A percentile compares a stretch with the other conserved stretches of the same genome.
phyloP scores from a whole-genome alignment of 1,140 invertebrate genomes.

The Zaprionus ornatus region DNA sequence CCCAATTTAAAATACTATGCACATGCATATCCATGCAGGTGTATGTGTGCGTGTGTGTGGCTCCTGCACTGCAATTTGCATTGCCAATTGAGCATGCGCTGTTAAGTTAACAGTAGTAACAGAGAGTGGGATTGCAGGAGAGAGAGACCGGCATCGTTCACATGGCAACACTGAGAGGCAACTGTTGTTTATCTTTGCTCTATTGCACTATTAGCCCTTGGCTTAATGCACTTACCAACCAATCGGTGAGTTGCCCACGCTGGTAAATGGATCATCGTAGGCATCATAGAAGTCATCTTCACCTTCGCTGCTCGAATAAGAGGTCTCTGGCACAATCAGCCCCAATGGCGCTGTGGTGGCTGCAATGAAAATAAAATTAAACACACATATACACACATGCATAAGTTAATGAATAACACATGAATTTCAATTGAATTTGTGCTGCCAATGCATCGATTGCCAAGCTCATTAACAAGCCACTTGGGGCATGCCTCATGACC shows the following conservation, averaged over 20 bases:
- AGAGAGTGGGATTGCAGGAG: not conserved
- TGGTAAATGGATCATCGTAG: slow-evolving; percentile 89
- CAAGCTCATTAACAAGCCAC: slow-evolving; percentile 25
- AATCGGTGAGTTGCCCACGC: slow-evolving; percentile 84
- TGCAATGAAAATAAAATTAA: slow-evolving; percentile 33
- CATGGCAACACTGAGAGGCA: slow-evolving; percentile 30
- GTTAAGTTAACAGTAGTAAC: not conserved
- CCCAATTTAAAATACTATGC: slow-evolving; percentile 37
- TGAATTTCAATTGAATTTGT: slow-evolving; percentile 13
- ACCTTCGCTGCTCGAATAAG: slow-evolving; percentile 98
- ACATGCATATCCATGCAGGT: not conserved
- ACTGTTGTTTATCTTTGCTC: slow-evolving; percentile 28
- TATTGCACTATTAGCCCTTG: not conserved
- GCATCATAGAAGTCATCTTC: slow-evolving; percentile 99
- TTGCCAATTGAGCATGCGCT: slow-evolving; percentile 31
- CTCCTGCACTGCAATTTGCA: slow-evolving; percentile 32
- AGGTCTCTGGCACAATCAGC: slow-evolving; percentile 90
- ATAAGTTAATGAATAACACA: slow-evolving; percentile 17
- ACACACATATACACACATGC: not conserved
- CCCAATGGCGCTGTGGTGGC: slow-evolving; percentile 78
- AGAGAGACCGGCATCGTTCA: slow-evolving; percentile 25
- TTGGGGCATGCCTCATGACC: slow-evolving; percentile 16
- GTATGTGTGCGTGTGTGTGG: slow-evolving; percentile 4
- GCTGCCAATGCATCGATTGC: slow-evolving; percentile 26
- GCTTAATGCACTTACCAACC: slow-evolving; percentile 78